Percentiles rank a stretch among this genome's conserved stretches.
Conservation (phyloP, 2,113 vertebrate species). For the Burhinus bistriatus region DNA sequence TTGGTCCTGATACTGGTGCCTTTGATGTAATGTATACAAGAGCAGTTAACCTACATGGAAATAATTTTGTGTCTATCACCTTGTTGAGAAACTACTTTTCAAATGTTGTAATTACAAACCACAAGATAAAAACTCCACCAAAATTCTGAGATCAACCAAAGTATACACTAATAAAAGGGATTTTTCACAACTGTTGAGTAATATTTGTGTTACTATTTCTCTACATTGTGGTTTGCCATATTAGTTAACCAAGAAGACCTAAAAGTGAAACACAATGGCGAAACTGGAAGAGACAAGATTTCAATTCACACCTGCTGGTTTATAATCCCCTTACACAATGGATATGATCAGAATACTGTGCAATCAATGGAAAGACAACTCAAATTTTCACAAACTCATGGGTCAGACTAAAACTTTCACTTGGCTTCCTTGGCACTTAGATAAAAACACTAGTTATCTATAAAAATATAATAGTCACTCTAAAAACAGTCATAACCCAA, state of each 20-base stretch:
- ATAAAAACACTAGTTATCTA: background rate
- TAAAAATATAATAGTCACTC: background rate
- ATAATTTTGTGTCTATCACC: background rate
- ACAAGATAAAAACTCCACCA: background rate
- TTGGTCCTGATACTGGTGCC: accelerated
- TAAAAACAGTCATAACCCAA: background rate
- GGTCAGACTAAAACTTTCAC: background rate
- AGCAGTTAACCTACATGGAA: background rate
- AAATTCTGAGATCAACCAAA: background rate
- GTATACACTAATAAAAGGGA: background rate
- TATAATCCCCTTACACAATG: background rate
- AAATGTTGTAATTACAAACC: background rate
- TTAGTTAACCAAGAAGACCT: background rate
- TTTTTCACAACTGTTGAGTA: background rate
- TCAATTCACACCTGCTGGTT: background rate
- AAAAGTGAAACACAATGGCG: background rate
- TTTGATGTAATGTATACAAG: background rate
- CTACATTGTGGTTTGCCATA: background rate
- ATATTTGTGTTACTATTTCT: background rate
- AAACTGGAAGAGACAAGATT: background rate
- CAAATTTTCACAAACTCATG: background rate
- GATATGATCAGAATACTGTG: background rate
- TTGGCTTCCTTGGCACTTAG: background rate
- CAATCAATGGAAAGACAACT: background rate
- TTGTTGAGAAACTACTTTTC: background rate